Evolutionary conservation across 2,113 vertebrate species (phyloP), one percentile per base, ranked within the genome.

Genomic region (Australoheros scitulus): DNA sequence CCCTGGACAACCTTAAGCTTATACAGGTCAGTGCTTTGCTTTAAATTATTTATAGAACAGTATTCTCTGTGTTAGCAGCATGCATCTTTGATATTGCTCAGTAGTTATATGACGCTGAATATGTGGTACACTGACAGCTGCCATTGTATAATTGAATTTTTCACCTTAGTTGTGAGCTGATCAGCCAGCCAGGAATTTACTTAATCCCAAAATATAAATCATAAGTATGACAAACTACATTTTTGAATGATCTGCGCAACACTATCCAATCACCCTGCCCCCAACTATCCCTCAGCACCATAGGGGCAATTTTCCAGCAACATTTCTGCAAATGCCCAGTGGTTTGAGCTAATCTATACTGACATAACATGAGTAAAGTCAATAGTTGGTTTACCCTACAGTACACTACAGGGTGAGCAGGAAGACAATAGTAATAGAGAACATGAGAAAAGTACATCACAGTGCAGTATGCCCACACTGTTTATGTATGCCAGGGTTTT

Each of bases 1-100:
- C 63, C 72, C 5, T 43, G 52, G 76, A 80, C 77, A 43, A 22
- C 63, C 80, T 55, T 80, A 63, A 82, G 87, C 81, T 81, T 55
- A 91, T 91, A 79, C 90, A 90, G 90, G 91, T 92, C 91, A 94
- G 56, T 17, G 82, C 11, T 57, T 4, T 4, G 43, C 47, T 88
- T 72, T 91, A 83, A 87, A 91, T 92, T 89, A 88, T 88, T 72
- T 55, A 90, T 80, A 55, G 61, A 58, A 26, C 15, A 32, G 60
- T 32, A 50, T 86, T 36, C 68, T 60, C 59, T 38, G 60, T 57
- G 55, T 76, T 61, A 61, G 32, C 55, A 87, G 52, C 78, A 79
- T 81, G 65, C 61, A 77, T 56, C 43, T 34, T 3, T 80, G 32
- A 75, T 52, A 74, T 7, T 60, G 13, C 74, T 79, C 22, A n/a